Base-by-base conservation (phyloP, 2,888 invertebrate species). In the Trichogramma evanescens region DNA sequence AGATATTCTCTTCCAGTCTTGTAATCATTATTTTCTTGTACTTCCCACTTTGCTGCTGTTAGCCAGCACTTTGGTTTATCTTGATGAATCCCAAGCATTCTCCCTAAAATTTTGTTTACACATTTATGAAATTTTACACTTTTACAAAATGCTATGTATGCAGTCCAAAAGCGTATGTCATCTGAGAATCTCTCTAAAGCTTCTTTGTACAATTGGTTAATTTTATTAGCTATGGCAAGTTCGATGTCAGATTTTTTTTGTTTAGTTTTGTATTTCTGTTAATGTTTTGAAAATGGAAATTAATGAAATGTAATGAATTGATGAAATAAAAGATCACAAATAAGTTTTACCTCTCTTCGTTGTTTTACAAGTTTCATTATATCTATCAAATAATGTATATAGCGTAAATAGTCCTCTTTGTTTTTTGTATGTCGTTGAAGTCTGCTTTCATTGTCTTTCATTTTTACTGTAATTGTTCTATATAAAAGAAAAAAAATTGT, bases 81-180 rank as follows among this genome's bases (percentile, higher is more conserved):
- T 9, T 87, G 84, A 73, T 91, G 89, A 6, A 86, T 81, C 84
- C 88, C 73, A 4, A 83, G 73, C 79, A 81, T 78, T 58, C 73
- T 73, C 1, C 73, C 72, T 43, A 80, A 72, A 63, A 78, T 75
- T 8, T 74, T 69, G 64, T 77, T 78, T 5, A 78, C 74, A 41
- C 69, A 73, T 13, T 64, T 68, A 40, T 74, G 71, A 69, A 75
- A 76, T 64, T 69, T 71, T 72, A 86, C 85, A 73, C 84, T 83
- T 69, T 84, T 87, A 69, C 89, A 89, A 74, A 92, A 93, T 70
- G 89, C 88, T 56, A 93, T 86, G 70, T 89, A 89, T 50, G 88
- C 86, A 69, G 89, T 81, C 85, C 89, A 91, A 59, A 93, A 80
- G 66, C 86, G 82, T 46, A 88, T 78, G 71, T 93, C 89, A 70